These are phyloP conservation scores for Hemicordylus capensis DNA, from an alignment of 2,113 vertebrate genomes.

Conservation along the genomic window DNA sequence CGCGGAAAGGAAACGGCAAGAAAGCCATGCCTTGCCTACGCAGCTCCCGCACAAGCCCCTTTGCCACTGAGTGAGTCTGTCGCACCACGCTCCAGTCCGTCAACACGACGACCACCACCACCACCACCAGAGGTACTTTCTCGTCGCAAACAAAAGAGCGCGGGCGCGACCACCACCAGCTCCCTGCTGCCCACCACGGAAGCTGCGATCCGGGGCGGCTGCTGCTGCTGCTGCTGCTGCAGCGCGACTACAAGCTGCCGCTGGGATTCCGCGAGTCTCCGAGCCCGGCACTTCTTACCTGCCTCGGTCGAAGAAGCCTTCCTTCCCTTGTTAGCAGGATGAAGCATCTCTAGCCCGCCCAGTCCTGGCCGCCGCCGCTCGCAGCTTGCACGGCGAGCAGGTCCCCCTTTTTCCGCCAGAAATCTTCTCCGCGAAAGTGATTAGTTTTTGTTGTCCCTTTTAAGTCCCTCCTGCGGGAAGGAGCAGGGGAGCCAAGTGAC, in stretches of 20 bases:
- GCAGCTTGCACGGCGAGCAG: slow-evolving; percentile 77
- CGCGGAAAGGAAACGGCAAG: slow-evolving; percentile 33
- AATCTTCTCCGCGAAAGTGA: slow-evolving; percentile 80
- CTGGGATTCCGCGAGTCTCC: slow-evolving; percentile 58
- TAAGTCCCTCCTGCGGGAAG: slow-evolving; percentile 82
- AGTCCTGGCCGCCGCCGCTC: slow-evolving; percentile 80
- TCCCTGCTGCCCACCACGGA: slow-evolving; percentile 64
- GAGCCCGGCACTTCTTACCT: slow-evolving; percentile 86
- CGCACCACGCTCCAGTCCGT: slow-evolving; percentile 69
- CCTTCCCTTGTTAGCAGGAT: slow-evolving; percentile 90
- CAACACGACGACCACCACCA: slow-evolving; percentile 67
- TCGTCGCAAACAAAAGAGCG: slow-evolving; percentile 80
- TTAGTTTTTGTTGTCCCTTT: slow-evolving; percentile 83
- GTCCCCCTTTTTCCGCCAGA: slow-evolving; percentile 69
- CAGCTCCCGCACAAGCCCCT: slow-evolving; percentile 64
- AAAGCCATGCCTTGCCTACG: slow-evolving; percentile 55
- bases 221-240: too few relatives aligned
- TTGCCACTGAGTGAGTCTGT: slow-evolving; percentile 74
- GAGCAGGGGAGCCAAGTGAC: slow-evolving; percentile 78
- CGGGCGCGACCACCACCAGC: slow-evolving; percentile 65
- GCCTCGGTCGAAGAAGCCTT: slow-evolving; percentile 94
- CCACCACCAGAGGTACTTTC: slow-evolving; percentile 78
- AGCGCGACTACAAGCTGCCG: slow-evolving; percentile 63
- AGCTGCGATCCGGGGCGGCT: slow-evolving; percentile 69
- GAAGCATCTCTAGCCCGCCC: slow-evolving; percentile 92